Percentiles rank a stretch among this genome's conserved stretches.
Conservation (phyloP, 2,888 invertebrate species). For the Ormyrus thymus region DNA sequence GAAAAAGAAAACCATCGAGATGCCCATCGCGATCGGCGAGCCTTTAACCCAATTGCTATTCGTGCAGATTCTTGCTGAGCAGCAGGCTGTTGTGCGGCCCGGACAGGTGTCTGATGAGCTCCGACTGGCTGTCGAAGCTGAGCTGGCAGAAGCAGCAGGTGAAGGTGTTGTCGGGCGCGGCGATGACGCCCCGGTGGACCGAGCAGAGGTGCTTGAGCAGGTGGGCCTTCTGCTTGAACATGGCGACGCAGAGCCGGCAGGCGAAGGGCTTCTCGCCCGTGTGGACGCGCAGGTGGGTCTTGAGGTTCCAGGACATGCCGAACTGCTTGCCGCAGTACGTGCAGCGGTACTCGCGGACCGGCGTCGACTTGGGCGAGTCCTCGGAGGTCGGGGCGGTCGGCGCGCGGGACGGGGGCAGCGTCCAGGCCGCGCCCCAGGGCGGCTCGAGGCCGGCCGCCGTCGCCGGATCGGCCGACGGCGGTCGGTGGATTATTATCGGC, state of each 20-base stretch:
- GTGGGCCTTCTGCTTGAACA: constrained; percentile 95
- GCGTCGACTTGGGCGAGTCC: constrained; percentile 78
- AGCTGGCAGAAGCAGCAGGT: constrained; percentile 93
- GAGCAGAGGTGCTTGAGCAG: constrained; percentile 91
- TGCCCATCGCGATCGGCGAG: constrained; percentile 24
- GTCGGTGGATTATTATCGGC: constrained; percentile 71
- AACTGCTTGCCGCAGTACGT: constrained; percentile 94
- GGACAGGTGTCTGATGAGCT: constrained; percentile 89
- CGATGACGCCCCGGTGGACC: constrained; percentile 91
- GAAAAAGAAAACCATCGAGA: constrained; percentile 11
- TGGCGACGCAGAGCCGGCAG: constrained; percentile 90
- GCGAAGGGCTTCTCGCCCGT: constrained; percentile 94
- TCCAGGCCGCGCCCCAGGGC: constrained; percentile 71
- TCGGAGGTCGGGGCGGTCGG: constrained; percentile 78
- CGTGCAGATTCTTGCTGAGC: constrained; percentile 90
- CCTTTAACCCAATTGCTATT: constrained; percentile 68
- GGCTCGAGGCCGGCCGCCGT: constrained; percentile 68
- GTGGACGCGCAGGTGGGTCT: constrained; percentile 90
- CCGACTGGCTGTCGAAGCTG: constrained; percentile 90
- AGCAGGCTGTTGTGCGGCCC: constrained; percentile 92
- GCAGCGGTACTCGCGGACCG: constrained; percentile 89
- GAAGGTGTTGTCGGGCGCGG: constrained; percentile 86
- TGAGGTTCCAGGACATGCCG: constrained; percentile 94
- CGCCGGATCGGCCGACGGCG: constrained; percentile 72
- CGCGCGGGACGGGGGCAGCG: constrained; percentile 77